Percentiles rank a stretch among this genome's conserved stretches.
phyloP scores from a whole-genome alignment of 2,113 vertebrate species.

The Neotragus pygmaeus region DNA sequence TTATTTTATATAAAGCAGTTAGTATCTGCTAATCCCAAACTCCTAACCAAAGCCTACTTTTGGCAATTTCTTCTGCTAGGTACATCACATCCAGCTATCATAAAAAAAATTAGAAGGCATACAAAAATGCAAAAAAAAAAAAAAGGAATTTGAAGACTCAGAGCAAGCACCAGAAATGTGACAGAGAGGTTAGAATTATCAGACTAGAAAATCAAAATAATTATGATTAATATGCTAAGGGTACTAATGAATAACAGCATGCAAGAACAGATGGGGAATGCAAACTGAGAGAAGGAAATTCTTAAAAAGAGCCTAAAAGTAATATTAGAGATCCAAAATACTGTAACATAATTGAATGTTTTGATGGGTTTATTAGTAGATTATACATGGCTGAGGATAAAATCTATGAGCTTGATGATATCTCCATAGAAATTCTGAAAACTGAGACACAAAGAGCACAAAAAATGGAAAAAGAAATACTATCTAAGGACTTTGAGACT shows the following conservation, averaged over 20 bases:
- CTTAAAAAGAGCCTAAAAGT: neutral
- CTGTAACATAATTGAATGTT: neutral
- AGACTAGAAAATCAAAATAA: neutral
- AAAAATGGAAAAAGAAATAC: neutral
- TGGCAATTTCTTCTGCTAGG: neutral
- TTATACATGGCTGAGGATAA: neutral
- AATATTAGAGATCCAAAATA: neutral
- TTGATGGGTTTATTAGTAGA: neutral
- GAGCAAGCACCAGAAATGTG: neutral
- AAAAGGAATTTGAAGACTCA: neutral
- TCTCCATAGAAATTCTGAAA: neutral
- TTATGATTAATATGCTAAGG: neutral
- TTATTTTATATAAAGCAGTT: neutral
- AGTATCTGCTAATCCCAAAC: neutral
- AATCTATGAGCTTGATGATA: neutral
- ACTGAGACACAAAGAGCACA: neutral
- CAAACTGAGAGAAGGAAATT: neutral
- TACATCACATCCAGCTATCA: neutral
- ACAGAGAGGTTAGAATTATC: neutral
- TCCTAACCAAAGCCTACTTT: neutral
- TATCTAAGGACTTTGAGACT: neutral
- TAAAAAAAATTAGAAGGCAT: neutral
- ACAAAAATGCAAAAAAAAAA: neutral
- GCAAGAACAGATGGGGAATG: neutral
- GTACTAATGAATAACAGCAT: neutral